These are phyloP conservation scores for Limnephilus lunatus DNA, from an alignment of 2,888 invertebrate species.

Conservation along the genomic window DNA sequence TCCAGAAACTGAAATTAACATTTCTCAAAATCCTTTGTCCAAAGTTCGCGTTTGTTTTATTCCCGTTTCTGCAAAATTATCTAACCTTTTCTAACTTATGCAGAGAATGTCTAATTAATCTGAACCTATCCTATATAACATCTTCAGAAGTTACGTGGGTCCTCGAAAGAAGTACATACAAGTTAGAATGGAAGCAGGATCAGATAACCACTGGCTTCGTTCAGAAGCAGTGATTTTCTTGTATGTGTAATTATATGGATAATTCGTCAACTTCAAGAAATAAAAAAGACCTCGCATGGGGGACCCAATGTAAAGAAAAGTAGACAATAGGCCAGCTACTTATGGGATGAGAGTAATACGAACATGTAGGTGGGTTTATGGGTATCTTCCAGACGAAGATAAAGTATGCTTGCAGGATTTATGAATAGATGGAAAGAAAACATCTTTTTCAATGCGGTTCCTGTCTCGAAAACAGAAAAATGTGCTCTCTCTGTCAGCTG, in stretches of 20 bases:
- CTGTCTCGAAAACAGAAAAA: background rate
- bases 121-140: background rate
- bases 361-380: background rate
- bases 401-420: background rate
- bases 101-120: background rate
- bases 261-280: background rate
- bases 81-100: background rate
- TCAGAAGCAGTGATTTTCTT: background rate
- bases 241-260: background rate
- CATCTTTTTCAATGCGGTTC: background rate
- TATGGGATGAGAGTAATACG: background rate
- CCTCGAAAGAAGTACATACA: background rate
- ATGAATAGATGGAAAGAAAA: background rate
- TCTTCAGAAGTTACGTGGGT: background rate
- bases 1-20: background rate
- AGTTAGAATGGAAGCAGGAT: background rate
- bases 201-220: background rate
- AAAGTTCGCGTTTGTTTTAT: background rate
- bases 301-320: background rate
- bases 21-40: background rate
- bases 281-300: background rate
- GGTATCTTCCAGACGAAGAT: background rate
- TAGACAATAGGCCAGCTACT: background rate
- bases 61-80: no score
- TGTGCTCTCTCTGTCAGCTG: background rate